Evolutionary conservation across 2,113 vertebrate species (phyloP).

Genomic region (Vidua chalybeata): DNA sequence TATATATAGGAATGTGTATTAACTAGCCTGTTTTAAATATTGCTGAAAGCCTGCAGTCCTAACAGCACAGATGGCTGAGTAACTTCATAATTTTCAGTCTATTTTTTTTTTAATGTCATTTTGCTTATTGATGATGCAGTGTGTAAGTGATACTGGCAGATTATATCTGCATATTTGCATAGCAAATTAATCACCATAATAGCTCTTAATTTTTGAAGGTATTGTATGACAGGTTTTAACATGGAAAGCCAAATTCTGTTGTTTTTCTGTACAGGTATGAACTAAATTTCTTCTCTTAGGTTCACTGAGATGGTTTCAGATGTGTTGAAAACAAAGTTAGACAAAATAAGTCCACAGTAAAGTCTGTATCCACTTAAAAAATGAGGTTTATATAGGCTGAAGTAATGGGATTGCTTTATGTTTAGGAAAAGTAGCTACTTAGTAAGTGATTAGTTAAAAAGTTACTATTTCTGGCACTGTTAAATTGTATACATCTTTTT

Average conservation of each 20-base stretch:
- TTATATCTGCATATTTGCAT: constrained; percentile 9
- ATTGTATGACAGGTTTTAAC: neutral
- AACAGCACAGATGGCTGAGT: constrained; percentile 36
- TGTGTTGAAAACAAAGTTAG: neutral
- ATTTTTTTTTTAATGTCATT: constrained; percentile 23
- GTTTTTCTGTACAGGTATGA: neutral
- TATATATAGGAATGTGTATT: neutral
- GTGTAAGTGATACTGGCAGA: neutral
- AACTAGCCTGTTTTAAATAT: constrained; percentile 30
- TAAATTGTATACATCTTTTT: constrained; percentile 21
- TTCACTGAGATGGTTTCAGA: neutral
- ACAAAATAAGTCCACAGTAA: neutral
- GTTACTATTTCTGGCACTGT: neutral
- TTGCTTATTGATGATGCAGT: constrained; percentile 56
- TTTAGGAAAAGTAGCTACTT: constrained; percentile 5
- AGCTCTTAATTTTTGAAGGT: neutral
- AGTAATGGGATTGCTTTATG: neutral
- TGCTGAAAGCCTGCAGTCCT: constrained; percentile 13
- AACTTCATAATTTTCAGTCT: constrained; percentile 24
- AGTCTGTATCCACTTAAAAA: neutral
- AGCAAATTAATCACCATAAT: neutral
- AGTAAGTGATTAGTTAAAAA: neutral
- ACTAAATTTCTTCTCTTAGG: neutral
- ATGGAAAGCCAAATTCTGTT: neutral
- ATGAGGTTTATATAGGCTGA: neutral